Evolutionary conservation across 2,113 vertebrate species (phyloP).

Genomic region (Myotis yumanensis): DNA sequence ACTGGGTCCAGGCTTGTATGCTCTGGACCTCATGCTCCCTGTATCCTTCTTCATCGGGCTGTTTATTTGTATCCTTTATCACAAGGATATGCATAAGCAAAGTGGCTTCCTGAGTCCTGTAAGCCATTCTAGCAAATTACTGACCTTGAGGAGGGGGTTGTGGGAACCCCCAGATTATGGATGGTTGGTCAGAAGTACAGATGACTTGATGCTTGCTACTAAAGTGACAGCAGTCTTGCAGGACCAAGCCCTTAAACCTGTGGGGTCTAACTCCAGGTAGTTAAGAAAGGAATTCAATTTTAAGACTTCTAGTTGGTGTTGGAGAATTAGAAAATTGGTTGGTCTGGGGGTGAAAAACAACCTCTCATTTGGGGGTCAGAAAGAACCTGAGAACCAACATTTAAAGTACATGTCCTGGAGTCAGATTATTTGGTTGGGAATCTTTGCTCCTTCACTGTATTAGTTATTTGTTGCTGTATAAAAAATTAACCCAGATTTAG

Average conservation of each 20-base stretch:
- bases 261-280: background rate
- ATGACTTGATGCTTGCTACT: background rate
- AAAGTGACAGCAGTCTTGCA: background rate
- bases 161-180: background rate
- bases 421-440: background rate
- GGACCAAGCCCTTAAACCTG: background rate
- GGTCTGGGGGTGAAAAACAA: background rate
- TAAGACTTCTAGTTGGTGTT: background rate
- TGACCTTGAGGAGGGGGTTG: background rate
- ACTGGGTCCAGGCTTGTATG: background rate
- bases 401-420: background rate
- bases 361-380: background rate
- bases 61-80: background rate
- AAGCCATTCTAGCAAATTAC: background rate
- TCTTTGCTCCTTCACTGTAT: background rate
- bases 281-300: background rate
- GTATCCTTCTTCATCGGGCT: background rate
- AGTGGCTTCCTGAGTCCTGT: background rate
- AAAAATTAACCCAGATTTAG: background rate
- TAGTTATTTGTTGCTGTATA: background rate
- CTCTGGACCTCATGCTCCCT: background rate
- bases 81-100: background rate
- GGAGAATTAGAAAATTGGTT: background rate
- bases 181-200: background rate
- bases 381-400: background rate